Evolutionary conservation across 2,113 vertebrate genomes (phyloP).

Genomic region (Tauraco erythrolophus): DNA sequence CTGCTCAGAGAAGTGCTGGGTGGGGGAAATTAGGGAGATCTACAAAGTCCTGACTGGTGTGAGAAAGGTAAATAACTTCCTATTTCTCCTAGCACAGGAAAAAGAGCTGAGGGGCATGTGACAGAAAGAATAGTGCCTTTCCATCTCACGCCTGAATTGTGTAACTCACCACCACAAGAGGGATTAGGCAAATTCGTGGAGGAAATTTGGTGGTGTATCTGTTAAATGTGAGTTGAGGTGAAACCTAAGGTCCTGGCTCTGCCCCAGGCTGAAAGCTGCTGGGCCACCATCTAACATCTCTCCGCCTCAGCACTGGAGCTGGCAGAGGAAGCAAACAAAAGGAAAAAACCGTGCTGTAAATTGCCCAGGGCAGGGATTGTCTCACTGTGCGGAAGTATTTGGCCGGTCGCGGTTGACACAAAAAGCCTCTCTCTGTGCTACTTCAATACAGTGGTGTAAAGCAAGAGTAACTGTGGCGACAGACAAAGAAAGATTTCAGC

Average conservation of each 20-base stretch:
- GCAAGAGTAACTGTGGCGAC: not conserved
- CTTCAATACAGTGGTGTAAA: not conserved
- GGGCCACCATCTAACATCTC: not conserved
- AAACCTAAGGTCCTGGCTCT: not conserved
- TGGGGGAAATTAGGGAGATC: not conserved
- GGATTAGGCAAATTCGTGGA: not conserved
- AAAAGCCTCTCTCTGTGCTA: not conserved
- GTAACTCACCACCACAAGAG: not conserved
- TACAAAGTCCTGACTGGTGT: not conserved
- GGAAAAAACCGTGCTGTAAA: not conserved
- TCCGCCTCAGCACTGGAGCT: not conserved
- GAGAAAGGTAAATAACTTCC: not conserved
- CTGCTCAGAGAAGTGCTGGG: not conserved
- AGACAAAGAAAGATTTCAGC: not conserved
- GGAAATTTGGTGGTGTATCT: not conserved
- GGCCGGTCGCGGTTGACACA: accelerated
- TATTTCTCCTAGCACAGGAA: not conserved
- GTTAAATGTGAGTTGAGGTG: not conserved
- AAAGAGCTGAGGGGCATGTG: not conserved
- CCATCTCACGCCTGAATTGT: not conserved
- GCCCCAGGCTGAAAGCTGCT: not conserved
- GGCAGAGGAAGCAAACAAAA: not conserved
- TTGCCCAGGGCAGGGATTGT: not conserved
- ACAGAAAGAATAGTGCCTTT: not conserved
- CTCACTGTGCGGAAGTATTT: not conserved